These are phyloP conservation scores for Amphiprion clarkii DNA, from an alignment of 2,797 vertebrate genomes.

Conservation along the genomic window DNA sequence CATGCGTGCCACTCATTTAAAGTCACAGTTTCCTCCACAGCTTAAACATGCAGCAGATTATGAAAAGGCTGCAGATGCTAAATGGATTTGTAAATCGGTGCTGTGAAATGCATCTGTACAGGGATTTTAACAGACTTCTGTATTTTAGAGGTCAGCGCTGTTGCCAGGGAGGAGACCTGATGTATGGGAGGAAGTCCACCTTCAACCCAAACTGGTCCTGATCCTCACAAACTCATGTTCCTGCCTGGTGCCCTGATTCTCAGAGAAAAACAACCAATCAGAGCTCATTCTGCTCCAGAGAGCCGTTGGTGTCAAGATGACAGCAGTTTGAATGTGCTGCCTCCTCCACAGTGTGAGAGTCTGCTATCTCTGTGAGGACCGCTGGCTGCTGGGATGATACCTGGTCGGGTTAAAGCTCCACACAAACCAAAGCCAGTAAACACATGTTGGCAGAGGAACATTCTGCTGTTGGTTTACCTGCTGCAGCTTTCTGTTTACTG, in stretches of 20 bases:
- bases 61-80: slow-evolving; percentile 66
- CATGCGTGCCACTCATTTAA: slow-evolving; percentile 75
- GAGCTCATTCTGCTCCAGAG: neutral
- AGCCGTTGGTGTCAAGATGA: slow-evolving; percentile 53
- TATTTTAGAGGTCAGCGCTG: slow-evolving; percentile 22
- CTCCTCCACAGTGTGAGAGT: neutral
- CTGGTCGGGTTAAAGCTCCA: too few species aligned
- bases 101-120: slow-evolving; percentile 40
- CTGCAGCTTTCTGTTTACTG: too few species aligned
- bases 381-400: too few species aligned
- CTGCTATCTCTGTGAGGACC: too few species aligned
- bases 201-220: neutral
- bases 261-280: too few species aligned
- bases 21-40: slow-evolving; percentile 66
- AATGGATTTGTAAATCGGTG: slow-evolving; percentile 63
- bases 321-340: too few species aligned
- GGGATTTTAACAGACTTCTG: slow-evolving; percentile 45
- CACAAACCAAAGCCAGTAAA: too few species aligned
- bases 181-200: neutral
- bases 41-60: slow-evolving; percentile 64
- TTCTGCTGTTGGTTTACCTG: too few species aligned
- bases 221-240: too few species aligned
- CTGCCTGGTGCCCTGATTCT: too few species aligned
- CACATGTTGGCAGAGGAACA: too few species aligned
- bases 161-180: slow-evolving; percentile 16